Conservation (phyloP, 1,140 invertebrate genomes). For the Drosophila azteca region DNA sequence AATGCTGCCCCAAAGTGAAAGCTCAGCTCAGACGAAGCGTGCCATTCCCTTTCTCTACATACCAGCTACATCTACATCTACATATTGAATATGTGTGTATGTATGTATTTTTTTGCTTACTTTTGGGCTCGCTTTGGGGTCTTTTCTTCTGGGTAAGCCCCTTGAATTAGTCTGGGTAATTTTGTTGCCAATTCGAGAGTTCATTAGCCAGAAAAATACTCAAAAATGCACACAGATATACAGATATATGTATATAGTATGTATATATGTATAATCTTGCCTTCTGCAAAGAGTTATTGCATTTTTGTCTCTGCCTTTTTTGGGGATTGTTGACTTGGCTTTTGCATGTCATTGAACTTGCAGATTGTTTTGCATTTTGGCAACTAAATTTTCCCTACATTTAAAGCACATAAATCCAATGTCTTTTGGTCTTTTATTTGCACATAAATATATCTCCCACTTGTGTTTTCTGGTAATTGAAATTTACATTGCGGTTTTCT, state of each 20-base stretch:
- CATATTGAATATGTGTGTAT: slow-evolving; percentile 4
- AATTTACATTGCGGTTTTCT: slow-evolving; percentile 41
- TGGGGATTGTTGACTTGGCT: slow-evolving; percentile 14
- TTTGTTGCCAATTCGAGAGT: slow-evolving; percentile 73
- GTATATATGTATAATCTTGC: slow-evolving; percentile 25
- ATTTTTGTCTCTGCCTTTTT: slow-evolving; percentile 19
- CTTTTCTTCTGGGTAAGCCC: slow-evolving; percentile 36
- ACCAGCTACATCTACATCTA: background rate
- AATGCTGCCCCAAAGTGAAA: slow-evolving; percentile 49
- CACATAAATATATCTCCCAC: background rate
- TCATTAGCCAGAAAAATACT: slow-evolving; percentile 29
- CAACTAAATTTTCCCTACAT: slow-evolving; percentile 18
- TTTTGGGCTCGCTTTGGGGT: slow-evolving; percentile 53
- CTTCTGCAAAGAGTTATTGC: slow-evolving; percentile 62
- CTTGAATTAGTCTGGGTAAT: slow-evolving; percentile 62
- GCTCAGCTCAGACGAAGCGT: slow-evolving; percentile 48
- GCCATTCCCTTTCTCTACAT: slow-evolving; percentile 23
- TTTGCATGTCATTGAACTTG: slow-evolving; percentile 63
- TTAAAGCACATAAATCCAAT: slow-evolving; percentile 37
- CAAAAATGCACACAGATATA: slow-evolving; percentile 9
- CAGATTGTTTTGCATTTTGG: slow-evolving; percentile 21
- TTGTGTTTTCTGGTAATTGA: slow-evolving; percentile 47
- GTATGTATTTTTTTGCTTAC: slow-evolving; percentile 60
- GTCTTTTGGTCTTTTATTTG: slow-evolving; percentile 23
- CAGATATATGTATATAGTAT: background rate